Base-by-base conservation (phyloP, 1,140 invertebrate genomes). In the Leptinotarsa defecta region DNA sequence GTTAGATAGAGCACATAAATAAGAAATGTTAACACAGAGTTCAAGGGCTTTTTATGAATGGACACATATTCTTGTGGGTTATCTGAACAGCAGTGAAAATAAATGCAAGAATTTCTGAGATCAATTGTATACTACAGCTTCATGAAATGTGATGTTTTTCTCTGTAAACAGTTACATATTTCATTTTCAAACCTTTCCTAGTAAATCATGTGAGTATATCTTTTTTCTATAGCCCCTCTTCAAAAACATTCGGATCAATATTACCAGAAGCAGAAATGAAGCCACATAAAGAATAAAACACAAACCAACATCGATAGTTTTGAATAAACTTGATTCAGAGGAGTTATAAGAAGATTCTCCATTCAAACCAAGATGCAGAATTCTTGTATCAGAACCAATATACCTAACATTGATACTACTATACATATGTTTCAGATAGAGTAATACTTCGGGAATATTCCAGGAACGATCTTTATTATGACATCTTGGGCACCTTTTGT, bases 361-460 rank as follows among this genome's bases (percentile, higher is more conserved):
- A 74, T 79, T 76, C 20, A 77, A 67, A n/a, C 70, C 76, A 20
- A 77, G 20, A 34, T 83, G 83, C 17, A 85, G 72, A 49, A 85
- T 69, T 67, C 78, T 82, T n/a, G 82, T 80, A 77, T 86, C 83
- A 0, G 84, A 77, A 8, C 83, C 84, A 22, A 86, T 79, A 74
- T 86, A 86, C 62, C 82, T 64, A 57, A 86, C 77, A 73, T 85
- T 84, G 13, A 83, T 79, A 34, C 75, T 81, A 75, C 88, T 88
- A 81, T 98, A 96, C 75, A 96, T 91, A 43, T 86, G 87, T 71
- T 92, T 91, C 11, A 98, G 85, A 85, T 95, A 97, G 27, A 87
- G 80, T 27, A 95, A 86, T 3, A 97, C 94, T 74, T 91, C 88
- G 1, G 86, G 85, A 77, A 91, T 86, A 79, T 94, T 90, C 92